Base-by-base conservation (phyloP, 2,113 vertebrate species). In the Eublepharis macularius region DNA sequence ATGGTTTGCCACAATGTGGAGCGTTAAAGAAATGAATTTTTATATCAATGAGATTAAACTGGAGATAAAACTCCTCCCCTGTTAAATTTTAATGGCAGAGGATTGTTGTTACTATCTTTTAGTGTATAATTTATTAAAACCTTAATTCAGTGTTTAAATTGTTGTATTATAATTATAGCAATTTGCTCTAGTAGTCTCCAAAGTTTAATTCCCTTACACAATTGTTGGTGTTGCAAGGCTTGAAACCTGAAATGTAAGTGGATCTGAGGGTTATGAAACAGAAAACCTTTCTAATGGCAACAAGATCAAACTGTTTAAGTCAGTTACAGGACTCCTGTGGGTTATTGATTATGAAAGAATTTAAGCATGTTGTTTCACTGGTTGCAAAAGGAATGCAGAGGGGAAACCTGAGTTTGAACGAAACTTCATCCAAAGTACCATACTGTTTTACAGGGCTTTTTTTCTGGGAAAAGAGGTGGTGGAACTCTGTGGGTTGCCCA, bases 261-360 rank as follows among this genome's bases (percentile, higher is more conserved):
- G 51, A 41, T 57, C 12, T 21, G 34, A n/a, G 45, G 29, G 34
- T 65, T 66, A 19, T 47, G 76, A 76, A 77, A 49, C 43, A 70
- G 69, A 70, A 70, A 70, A 39, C 13, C 54, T 69, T 76, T 84
- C 60, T 24, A 24, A 69, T 57, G 39, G 19, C 34, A 14, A 54
- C 65, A 60, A 72, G 68, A 80, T 45, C 26, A n/a, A 49, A 32
- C 51, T 34, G 29, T 17, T 68, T 51, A 66, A 60, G 43, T 36
- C 63, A 69, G 63, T 29, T 29, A 19, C 34, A 24, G 14, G 12
- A n/a, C 12, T 13, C 17, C 12, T 36, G 17, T 2, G 43, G 57
- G n/a, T 43, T 80, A 73, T 54, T 60, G 78, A 47, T 80, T 73
- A 73, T 80, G 54, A 60, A 83, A 86, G 47, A 32, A 63, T 72